Percentiles rank a stretch among this genome's conserved stretches.
Evolutionary conservation across 2,888 invertebrate species (phyloP).

Genomic region (Xiphydria camelus): DNA sequence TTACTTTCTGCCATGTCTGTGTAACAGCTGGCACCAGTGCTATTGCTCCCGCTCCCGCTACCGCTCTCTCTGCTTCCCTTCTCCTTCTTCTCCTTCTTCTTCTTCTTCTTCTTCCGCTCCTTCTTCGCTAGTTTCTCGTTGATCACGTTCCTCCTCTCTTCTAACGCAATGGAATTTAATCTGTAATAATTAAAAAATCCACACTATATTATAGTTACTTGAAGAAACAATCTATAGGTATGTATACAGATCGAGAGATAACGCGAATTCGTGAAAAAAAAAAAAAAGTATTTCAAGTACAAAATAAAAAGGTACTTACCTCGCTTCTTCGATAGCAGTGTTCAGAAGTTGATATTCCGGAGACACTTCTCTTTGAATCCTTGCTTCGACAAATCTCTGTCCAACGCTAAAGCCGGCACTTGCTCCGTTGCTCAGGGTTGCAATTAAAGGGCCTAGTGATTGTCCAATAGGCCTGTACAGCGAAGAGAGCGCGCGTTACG

Average conservation of each 20-base stretch:
- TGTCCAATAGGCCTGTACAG: constrained; percentile 63
- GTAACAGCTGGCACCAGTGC: constrained; percentile 43
- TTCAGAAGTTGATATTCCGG: constrained; percentile 75
- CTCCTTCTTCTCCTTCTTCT: constrained; percentile 64
- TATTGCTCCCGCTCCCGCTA: constrained; percentile 43
- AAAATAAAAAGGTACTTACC: too few species aligned
- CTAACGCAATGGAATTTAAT: constrained; percentile 67
- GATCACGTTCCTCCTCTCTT: constrained; percentile 69
- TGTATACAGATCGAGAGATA: too few species aligned
- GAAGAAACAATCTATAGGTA: too few species aligned
- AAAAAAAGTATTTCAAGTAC: too few species aligned
- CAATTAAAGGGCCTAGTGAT: constrained; percentile 63
- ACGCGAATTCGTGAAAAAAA: too few species aligned
- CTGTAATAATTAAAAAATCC: too few species aligned
- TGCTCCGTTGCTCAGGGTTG: constrained; percentile 60
- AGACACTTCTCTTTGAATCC: constrained; percentile 60
- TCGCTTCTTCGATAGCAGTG: constrained; percentile 74
- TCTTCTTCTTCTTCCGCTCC: constrained; percentile 75
- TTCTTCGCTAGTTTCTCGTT: constrained; percentile 75
- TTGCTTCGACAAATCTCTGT: constrained; percentile 58
- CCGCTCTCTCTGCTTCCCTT: constrained; percentile 45
- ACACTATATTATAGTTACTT: too few species aligned
- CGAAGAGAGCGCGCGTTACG: too few species aligned
- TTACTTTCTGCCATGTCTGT: constrained; percentile 49
- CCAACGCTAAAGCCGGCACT: constrained; percentile 55